phyloP scores from a whole-genome alignment of 2,797 vertebrate species.

The Siniperca scherzeri region DNA sequence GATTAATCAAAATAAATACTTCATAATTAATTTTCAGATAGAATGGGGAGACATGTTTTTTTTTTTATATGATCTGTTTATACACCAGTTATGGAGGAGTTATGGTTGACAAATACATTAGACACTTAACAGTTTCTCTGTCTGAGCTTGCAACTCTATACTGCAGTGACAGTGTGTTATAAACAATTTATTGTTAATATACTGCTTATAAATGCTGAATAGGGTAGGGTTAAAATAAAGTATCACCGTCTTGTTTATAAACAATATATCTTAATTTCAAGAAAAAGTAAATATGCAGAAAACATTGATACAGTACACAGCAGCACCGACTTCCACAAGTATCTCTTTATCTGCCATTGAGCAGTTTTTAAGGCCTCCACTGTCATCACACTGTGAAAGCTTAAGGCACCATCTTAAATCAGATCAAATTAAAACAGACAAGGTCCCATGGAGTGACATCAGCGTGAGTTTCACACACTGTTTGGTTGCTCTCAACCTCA shows the following conservation, averaged over 20 bases:
- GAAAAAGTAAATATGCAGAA: neutral
- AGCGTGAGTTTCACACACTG: slow-evolving; percentile 30
- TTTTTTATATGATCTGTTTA: neutral
- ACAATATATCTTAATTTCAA: neutral
- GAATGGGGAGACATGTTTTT: neutral
- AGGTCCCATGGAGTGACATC: slow-evolving; percentile 16
- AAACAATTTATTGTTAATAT: neutral
- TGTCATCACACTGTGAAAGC: slow-evolving; percentile 25
- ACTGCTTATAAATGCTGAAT: neutral
- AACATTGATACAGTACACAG: neutral
- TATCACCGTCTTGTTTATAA: neutral
- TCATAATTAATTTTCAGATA: neutral
- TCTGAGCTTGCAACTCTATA: neutral
- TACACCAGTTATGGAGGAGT: neutral
- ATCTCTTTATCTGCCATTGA: neutral
- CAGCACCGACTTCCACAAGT: neutral
- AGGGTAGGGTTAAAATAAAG: neutral
- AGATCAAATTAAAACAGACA: slow-evolving; percentile 47
- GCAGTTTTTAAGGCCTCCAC: neutral
- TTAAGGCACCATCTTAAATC: slow-evolving; percentile 30
- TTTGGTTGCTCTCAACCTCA: slow-evolving; percentile 42
- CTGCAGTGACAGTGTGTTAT: neutral
- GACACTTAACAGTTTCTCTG: neutral
- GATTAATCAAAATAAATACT: neutral
- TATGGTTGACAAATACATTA: neutral